Evolutionary conservation across 2,113 vertebrate genomes (phyloP), one percentile per base, ranked within the genome.

Genomic region (Pteruthius melanotis): DNA sequence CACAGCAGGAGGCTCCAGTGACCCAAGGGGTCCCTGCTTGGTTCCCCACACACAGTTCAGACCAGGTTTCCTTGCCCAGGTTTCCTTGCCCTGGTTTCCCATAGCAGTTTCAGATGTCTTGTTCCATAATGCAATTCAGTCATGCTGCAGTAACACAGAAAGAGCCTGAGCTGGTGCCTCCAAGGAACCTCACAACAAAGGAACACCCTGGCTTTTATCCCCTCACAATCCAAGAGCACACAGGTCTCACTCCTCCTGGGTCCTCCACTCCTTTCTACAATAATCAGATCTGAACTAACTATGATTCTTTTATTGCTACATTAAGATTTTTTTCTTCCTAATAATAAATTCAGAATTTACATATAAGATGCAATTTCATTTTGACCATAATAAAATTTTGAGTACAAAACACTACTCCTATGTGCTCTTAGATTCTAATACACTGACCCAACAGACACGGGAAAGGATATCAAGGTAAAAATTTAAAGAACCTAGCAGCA

Each of bases 191-290:
- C 31, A 44, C 13, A 56, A 44, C 39, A 44, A 44, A 27, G 31
- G 52, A 56, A 56, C 31, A 7, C 31, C 52, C 26, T 14, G 23
- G 21, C 24, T 74, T 44, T 44, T n/a, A 28, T 28, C 10, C 10
- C 31, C 24, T 74, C 31, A 9, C 23, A 28, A 8, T 44, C 31
- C 39, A 35, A n/a, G 31, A 15, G 23, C 3, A 0, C 3, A 0
- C 23, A 44, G 4, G 31, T 15, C 13, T 27, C 23, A 19, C 23
- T 72, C 31, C 52, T 44, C 23, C 18, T 26, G 50, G 19, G 30
- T n/a, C 18, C 31, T 44, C 13, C 16, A 11, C 7, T 56, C 24
- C 40, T 84, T 64, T 70, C 31, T 65, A 22, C 19, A 53, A n/a
- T 53, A 89, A 54, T 54, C 78, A 33, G 19, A 33, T 59, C 31